phyloP scores from a whole-genome alignment of 1,140 invertebrate species.

The Magallana angulata region DNA sequence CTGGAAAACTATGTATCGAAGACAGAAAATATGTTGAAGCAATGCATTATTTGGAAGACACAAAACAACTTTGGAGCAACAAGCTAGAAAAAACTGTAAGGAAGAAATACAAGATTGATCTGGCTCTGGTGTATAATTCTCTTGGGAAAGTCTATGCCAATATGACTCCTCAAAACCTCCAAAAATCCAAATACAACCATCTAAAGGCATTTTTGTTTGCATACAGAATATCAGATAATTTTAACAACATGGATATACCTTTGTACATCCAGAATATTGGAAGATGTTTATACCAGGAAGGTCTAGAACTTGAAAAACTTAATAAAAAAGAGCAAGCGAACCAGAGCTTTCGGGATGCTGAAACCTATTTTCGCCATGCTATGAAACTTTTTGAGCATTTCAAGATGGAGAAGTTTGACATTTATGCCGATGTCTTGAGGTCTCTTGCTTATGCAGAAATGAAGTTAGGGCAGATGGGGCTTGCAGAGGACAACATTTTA shows the following conservation, averaged over 20 bases:
- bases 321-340: neutral
- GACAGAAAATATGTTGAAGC: conserved; percentile 37
- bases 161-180: neutral
- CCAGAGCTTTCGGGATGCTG: neutral
- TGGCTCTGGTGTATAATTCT: conserved; percentile 37
- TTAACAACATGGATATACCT: conserved; percentile 39
- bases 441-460: neutral
- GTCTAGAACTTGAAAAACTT: neutral
- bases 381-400: conserved; percentile 6
- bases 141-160: conserved; percentile 21
- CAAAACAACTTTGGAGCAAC: neutral
- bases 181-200: conserved; percentile 33
- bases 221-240: neutral
- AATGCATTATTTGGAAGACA: conserved; percentile 3
- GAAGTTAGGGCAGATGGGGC: neutral
- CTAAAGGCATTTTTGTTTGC: neutral
- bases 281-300: conserved; percentile 37
- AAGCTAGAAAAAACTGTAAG: neutral
- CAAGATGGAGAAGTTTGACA: conserved; percentile 22
- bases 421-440: neutral
- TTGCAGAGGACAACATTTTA: neutral
- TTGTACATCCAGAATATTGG: conserved; percentile 38
- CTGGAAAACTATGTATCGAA: conserved; percentile 36
- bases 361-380: neutral
- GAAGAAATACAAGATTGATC: conserved; percentile 29